Evolutionary conservation across 2,888 invertebrate species (phyloP).

Genomic region (Agrypnus murinus): DNA sequence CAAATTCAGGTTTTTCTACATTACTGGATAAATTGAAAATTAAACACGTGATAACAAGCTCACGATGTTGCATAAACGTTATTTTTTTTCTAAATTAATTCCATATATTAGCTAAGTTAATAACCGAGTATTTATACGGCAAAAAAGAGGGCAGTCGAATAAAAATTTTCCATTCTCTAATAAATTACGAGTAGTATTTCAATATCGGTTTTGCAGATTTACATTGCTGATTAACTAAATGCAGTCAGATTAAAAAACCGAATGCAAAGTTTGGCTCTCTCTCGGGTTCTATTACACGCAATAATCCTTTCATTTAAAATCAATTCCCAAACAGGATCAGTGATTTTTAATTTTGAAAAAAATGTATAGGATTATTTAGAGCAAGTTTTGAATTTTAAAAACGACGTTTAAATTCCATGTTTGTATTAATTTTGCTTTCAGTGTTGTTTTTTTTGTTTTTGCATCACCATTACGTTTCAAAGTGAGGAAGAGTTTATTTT

Average conservation of each 20-base stretch:
- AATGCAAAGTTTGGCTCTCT: conserved; percentile 63
- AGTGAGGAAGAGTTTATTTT: no score
- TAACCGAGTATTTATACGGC: no score
- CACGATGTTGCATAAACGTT: no score
- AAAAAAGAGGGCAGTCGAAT: conserved; percentile 14
- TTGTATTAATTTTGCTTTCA: no score
- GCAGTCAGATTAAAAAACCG: conserved; percentile 54
- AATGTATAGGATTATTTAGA: conserved; percentile 16
- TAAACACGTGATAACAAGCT: no score
- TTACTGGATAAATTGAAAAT: no score
- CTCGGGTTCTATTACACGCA: conserved; percentile 64
- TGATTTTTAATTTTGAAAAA: conserved; percentile 64
- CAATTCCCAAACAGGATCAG: conserved; percentile 64
- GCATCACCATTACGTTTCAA: no score
- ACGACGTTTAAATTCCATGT: no score
- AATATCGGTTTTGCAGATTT: conserved; percentile 48
- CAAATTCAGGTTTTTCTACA: no score
- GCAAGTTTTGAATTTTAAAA: conserved; percentile 8
- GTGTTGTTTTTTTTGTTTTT: no score
- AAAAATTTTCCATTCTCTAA: conserved; percentile 31
- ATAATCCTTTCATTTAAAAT: conserved; percentile 68
- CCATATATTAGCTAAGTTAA: no score
- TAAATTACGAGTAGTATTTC: conserved; percentile 44
- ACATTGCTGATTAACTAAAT: conserved; percentile 48
- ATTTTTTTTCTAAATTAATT: no score